phyloP scores from a whole-genome alignment of 2,888 invertebrate species.

The Orthosia gothica region DNA sequence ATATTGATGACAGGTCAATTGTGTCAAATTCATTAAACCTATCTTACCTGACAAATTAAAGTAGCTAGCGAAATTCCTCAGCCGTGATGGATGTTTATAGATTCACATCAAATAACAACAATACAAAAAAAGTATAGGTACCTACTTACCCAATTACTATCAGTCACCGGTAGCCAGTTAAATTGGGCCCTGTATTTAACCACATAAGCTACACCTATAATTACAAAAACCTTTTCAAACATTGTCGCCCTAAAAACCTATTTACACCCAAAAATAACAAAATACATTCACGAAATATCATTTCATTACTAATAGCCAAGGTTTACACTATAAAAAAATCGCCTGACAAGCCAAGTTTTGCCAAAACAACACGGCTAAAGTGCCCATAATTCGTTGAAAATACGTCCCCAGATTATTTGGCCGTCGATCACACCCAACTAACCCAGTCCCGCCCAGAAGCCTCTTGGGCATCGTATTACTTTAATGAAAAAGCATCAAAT shows the following conservation, averaged over 20 bases:
- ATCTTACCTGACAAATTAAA: not conserved
- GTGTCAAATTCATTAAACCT: not conserved
- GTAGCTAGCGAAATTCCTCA: not conserved
- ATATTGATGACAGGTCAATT: not conserved
- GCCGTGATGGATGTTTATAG: too few relatives aligned
- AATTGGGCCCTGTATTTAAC: not conserved
- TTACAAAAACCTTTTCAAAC: constrained; percentile 23
- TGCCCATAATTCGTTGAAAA: constrained; percentile 61
- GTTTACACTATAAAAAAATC: constrained; percentile 48
- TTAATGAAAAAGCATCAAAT: constrained; percentile 91
- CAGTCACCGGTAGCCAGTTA: too few relatives aligned
- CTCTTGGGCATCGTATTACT: constrained; percentile 82
- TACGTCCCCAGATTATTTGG: constrained; percentile 66
- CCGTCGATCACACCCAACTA: constrained; percentile 74
- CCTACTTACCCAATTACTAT: too few relatives aligned
- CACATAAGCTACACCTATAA: not conserved
- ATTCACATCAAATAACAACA: not conserved
- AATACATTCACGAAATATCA: constrained; percentile 8
- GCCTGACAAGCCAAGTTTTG: constrained; percentile 52
- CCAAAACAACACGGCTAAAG: constrained; percentile 53
- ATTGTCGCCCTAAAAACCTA: constrained; percentile 39
- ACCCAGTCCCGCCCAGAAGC: constrained; percentile 75
- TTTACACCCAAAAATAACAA: constrained; percentile 18
- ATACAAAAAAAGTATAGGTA: not conserved
- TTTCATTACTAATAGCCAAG: constrained; percentile 53